A percentile compares a stretch with the other conserved stretches of the same genome.
Evolutionary conservation across 1,140 invertebrate species (phyloP).

Genomic region (Lordiphosa mommai): DNA sequence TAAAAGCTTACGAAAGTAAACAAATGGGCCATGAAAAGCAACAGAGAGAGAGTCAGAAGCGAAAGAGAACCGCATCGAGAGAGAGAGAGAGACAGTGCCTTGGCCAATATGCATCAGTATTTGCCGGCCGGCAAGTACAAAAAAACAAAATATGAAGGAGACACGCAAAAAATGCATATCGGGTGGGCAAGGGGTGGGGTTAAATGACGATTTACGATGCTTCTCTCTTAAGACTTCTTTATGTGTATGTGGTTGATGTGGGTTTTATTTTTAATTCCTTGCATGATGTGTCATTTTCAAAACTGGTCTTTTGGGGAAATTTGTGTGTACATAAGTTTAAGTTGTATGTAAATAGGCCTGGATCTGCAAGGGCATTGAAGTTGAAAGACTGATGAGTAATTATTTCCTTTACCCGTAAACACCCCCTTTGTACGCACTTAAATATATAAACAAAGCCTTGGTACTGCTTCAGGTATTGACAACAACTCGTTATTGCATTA

Average conservation of each 20-base stretch:
- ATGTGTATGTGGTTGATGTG: conserved; percentile 6
- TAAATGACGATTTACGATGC: background rate
- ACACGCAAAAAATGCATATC: conserved; percentile 13
- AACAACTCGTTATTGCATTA: too few relatives aligned
- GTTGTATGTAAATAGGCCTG: too few relatives aligned
- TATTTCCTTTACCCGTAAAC: too few relatives aligned
- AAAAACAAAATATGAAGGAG: conserved; percentile 5
- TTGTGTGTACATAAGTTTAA: background rate
- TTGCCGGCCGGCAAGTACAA: conserved; percentile 62
- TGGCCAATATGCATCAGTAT: conserved; percentile 20
- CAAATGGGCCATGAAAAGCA: conserved; percentile 33
- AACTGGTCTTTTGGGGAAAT: background rate
- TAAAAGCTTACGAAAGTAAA: conserved; percentile 64
- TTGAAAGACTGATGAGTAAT: too few relatives aligned
- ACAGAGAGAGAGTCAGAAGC: conserved; percentile 14
- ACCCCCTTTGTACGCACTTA: too few relatives aligned
- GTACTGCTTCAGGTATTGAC: too few relatives aligned
- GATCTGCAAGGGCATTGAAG: too few relatives aligned
- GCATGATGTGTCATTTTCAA: conserved; percentile 35
- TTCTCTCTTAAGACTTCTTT: conserved; percentile 18
- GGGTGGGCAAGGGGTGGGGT: background rate
- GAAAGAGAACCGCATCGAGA: background rate
- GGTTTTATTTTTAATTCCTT: conserved; percentile 23
- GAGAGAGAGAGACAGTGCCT: conserved; percentile 6
- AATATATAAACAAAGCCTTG: too few relatives aligned